A percentile compares a stretch with the other conserved stretches of the same genome.
These are phyloP conservation scores for Anhinga rufa DNA, from an alignment of 2,113 vertebrate genomes.

Conservation along the genomic window DNA sequence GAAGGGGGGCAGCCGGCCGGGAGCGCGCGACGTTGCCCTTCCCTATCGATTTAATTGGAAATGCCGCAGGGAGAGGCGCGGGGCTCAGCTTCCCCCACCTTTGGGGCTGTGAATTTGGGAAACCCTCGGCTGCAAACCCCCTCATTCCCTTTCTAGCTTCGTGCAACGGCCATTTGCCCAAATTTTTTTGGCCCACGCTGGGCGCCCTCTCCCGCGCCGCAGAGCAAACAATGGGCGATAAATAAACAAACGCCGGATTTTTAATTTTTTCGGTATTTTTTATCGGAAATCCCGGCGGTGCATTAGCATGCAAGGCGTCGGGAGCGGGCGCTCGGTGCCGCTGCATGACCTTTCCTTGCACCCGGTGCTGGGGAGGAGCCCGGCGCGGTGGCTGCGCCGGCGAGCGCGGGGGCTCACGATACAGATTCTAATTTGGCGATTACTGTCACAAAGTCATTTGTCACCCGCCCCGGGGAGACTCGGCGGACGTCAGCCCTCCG, in stretches of 20 bases:
- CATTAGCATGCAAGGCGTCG: background rate
- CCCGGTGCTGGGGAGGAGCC: background rate
- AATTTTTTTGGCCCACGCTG: too few relatives aligned
- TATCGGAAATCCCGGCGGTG: background rate
- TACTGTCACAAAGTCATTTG: constrained; percentile 77
- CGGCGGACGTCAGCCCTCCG: background rate
- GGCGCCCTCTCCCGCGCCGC: background rate
- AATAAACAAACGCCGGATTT: background rate
- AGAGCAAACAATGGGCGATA: background rate
- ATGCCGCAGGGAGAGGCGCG: accelerated
- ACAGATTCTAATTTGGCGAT: constrained; percentile 73
- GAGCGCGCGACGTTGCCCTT: accelerated
- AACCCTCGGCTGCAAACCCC: background rate
- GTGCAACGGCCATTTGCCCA: accelerated
- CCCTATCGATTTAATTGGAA: background rate
- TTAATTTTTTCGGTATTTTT: background rate
- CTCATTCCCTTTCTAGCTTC: accelerated
- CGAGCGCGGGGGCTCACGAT: constrained; percentile 39
- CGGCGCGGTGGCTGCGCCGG: background rate
- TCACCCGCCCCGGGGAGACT: constrained; percentile 63
- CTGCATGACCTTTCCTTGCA: background rate
- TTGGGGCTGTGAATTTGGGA: background rate
- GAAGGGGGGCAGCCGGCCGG: background rate
- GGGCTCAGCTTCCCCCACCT: background rate
- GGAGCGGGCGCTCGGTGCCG: background rate